A percentile compares a stretch with the other conserved stretches of the same genome.
Evolutionary conservation across 2,888 invertebrate species (phyloP).

Genomic region (Alcis repandata): DNA sequence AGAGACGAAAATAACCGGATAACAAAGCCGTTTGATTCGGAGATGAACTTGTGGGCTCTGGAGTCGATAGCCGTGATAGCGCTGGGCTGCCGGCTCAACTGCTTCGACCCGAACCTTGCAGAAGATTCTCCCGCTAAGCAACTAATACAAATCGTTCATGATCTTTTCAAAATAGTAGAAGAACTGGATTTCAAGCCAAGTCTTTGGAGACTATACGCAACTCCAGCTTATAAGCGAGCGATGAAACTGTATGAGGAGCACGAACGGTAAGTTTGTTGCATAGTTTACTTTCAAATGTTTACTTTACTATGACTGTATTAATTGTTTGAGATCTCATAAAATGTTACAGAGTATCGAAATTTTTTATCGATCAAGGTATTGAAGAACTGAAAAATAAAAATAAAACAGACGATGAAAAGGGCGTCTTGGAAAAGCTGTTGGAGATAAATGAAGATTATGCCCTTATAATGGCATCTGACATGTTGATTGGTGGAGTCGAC

Average conservation of each 20-base stretch:
- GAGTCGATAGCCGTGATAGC: conserved; percentile 83
- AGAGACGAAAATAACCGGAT: conserved; percentile 84
- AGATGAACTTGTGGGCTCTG: conserved; percentile 88
- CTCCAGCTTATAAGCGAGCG: conserved; percentile 61
- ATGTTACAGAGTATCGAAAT: conserved; percentile 55
- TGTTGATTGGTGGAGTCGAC: conserved; percentile 89
- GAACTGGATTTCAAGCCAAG: conserved; percentile 67
- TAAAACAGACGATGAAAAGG: conserved; percentile 69
- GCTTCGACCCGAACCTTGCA: conserved; percentile 63
- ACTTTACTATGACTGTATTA: too few relatives aligned
- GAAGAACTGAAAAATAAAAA: conserved; percentile 53
- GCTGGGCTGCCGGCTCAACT: conserved; percentile 71
- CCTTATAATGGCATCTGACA: conserved; percentile 88
- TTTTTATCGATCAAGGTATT: conserved; percentile 59
- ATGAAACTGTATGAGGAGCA: conserved; percentile 68
- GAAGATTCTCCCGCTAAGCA: conserved; percentile 64
- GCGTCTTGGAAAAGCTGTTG: conserved; percentile 88
- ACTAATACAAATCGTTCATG: conserved; percentile 65
- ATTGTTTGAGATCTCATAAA: too few relatives aligned
- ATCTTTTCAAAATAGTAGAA: conserved; percentile 54
- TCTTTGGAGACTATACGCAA: conserved; percentile 63
- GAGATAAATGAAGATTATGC: conserved; percentile 87
- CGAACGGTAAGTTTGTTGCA: conserved; percentile 56
- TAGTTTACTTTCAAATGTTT: too few relatives aligned
- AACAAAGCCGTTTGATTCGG: conserved; percentile 81